Conservation (phyloP, 2,888 invertebrate genomes). For the Drosophila leonis region DNA sequence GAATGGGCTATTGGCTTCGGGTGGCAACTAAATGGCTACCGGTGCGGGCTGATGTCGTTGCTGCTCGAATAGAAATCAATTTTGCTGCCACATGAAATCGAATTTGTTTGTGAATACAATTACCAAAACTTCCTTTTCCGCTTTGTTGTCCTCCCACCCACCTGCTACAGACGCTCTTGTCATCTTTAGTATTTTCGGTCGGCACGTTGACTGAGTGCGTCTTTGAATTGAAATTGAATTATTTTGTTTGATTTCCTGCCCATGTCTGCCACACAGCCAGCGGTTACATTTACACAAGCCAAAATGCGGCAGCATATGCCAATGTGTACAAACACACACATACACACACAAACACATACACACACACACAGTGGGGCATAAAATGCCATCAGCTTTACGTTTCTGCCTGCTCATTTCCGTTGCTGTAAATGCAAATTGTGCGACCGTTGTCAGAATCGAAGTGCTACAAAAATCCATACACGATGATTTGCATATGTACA, state of each 20-base stretch:
- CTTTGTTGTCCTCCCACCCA: conserved; percentile 10
- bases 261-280: conserved; percentile 47
- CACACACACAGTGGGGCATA: conserved; percentile 34
- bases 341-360: conserved; percentile 27
- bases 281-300: conserved; percentile 62
- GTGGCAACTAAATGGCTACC: conserved; percentile 32
- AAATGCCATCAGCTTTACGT: conserved; percentile 46
- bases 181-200: conserved; percentile 39
- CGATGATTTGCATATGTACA: conserved; percentile 44
- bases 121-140: conserved; percentile 76
- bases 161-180: conserved; percentile 18
- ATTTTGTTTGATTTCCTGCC: conserved; percentile 82
- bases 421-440: conserved; percentile 52
- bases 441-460: conserved; percentile 59
- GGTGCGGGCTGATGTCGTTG: conserved; percentile 32
- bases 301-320: conserved; percentile 71
- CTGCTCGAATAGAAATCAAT: conserved; percentile 70
- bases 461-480: conserved; percentile 43
- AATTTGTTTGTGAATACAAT: conserved; percentile 81
- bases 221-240: conserved; percentile 82
- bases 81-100: conserved; percentile 74
- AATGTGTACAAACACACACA: conserved; percentile 26
- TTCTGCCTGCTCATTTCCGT: conserved; percentile 70
- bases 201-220: conserved; percentile 45
- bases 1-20: neutral